Base-by-base conservation (phyloP, 2,888 invertebrate genomes). In the Conchocele bisecta region DNA sequence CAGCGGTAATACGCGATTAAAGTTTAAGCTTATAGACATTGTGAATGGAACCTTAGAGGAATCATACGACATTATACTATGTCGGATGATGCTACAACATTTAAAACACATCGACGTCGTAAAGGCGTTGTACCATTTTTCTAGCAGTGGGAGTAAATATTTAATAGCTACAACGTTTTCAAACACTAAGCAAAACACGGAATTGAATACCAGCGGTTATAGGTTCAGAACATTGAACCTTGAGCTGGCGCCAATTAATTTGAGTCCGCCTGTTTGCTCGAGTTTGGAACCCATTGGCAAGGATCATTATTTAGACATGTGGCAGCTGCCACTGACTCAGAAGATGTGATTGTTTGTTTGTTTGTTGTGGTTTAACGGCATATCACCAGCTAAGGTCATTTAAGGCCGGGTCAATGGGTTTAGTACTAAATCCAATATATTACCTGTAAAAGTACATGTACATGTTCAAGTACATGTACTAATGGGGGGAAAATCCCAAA, bases 41-140 rank as follows among this genome's bases (percentile, higher is more conserved):
- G 61, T 53, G 31, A 35, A 51, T 22, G 22, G 41, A 9, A 37
- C 48, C 15, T 24, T 59, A 11, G 7, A 29, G 0, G 13, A 35
- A 11, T 31, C 59, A 4, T 63, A 33, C 35, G 53, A 63, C 31
- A 29, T 63, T 7, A 53, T 63, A 29, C 44, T 53, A 26, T 63
- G 51, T 15, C 41, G 61, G 22, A 41, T 41, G 46, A 63, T 63
- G 61, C 41, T 63, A 33, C 61, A 63, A 35, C 61, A 63, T 53
- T 44, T 63, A 22, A n/a, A 24, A 44, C 29, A 63, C 15, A 15
- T 26, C 4, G 61, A 63, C 24, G 24, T 63, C 1, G 33, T 51
- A 9, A 51, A 51, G 24, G 53, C 42, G 15, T 44, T 63, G 31
- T 63, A 42, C 31, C 53, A 63, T 44, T 63, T 63, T 29, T 63